Evolutionary conservation across 2,797 vertebrate genomes (phyloP), one percentile per base, ranked within the genome.

Genomic region (Heteromormyrus szaboi): DNA sequence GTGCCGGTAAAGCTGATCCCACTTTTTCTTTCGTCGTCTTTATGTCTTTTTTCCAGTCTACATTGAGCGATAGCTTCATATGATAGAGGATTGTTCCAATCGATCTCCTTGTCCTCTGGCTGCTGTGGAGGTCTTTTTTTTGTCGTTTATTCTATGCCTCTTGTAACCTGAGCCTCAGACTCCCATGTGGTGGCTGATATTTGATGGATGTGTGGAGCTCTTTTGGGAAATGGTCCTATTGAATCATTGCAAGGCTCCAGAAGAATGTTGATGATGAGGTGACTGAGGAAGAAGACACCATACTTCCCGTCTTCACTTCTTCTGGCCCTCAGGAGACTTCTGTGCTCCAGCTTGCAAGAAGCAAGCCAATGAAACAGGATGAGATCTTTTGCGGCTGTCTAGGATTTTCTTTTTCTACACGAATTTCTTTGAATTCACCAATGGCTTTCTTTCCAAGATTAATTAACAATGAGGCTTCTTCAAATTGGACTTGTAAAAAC

Each of bases 171-270:
- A 92, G 92, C 48, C 81, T 12, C 81, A 51, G 81, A 89, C 91
- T 90, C 88, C 29, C 88, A 88, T 90, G 88, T 89, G 88, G 76
- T 65, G 90, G 11, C 41, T 88, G 76, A 86, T 90, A 89, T 90
- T 91, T 91, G 90, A 94, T 92, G 92, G 93, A 92, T 88, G 91
- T 29, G 62, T 85, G n/a, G n/a, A 87, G 90, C 72, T 81, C 86
- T 90, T 50, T 44, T 85, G 72, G 89, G 88, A 87, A 88, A 87
- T 83, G 86, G 81, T 51, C 22, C 48, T 84, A 46, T 51, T 50
- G 81, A 51, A 50, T 50, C 76, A 41, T 29, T 22, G 76, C 76
- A 46, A 81, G 76, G 37, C 76, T 81, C 41, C 76, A 19, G 76
- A 81, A 81, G 76, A 81, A 81, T 41, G 14, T 19, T n/a, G 33